phyloP scores from a whole-genome alignment of 30 jellyfish, hydroid and myxozoan genomes.

The Pelagia noctiluca region DNA sequence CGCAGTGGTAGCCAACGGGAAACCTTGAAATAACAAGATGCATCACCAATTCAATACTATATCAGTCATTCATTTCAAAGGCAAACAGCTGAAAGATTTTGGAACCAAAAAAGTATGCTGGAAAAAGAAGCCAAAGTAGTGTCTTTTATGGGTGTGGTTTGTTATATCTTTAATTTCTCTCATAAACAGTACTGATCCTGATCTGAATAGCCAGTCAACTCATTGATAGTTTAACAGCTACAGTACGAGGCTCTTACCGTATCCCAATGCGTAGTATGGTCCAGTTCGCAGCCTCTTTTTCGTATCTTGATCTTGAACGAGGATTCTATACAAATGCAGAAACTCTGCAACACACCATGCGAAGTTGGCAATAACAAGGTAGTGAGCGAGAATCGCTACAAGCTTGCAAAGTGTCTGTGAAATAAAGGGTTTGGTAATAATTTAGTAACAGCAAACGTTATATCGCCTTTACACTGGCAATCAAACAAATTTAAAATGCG shows the following conservation, averaged over 20 bases:
- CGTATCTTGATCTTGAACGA: conserved; percentile 17
- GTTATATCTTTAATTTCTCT: neutral
- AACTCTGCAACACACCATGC: conserved; percentile 79
- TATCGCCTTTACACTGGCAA: neutral
- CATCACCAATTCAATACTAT: neutral
- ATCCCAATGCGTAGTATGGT: conserved; percentile 68
- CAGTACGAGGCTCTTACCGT: conserved; percentile 76
- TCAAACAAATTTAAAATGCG: neutral
- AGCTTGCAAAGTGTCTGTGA: conserved; percentile 78
- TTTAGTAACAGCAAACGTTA: no score
- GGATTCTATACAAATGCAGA: conserved; percentile 51
- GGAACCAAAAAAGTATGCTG: no score
- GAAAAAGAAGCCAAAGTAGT: no score
- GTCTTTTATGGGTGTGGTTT: no score
- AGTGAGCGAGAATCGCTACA: conserved; percentile 60
- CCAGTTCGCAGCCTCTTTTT: conserved; percentile 2
- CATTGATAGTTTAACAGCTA: no score
- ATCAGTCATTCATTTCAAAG: no score
- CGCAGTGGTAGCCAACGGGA: conserved; percentile 61
- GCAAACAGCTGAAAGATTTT: no score
- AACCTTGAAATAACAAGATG: conserved; percentile 17
- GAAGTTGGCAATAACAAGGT: conserved; percentile 40
- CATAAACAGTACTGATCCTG: neutral
- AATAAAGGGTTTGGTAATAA: no score
- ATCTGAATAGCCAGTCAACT: no score